phyloP scores from a whole-genome alignment of 1,140 invertebrate genomes.

The Lycorma delicatula region DNA sequence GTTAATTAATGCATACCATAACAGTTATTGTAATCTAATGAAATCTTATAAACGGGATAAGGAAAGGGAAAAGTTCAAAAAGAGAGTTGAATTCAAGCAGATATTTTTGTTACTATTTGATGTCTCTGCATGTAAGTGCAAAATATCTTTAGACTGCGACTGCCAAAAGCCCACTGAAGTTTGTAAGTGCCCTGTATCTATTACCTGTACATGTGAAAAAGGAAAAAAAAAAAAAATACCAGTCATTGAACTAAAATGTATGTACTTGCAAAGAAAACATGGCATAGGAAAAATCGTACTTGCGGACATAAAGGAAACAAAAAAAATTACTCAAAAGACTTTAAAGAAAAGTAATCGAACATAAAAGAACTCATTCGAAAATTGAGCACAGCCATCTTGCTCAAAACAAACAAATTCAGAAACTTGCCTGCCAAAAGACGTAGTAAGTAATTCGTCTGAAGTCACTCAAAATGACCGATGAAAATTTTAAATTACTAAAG shows the following conservation, averaged over 20 bases:
- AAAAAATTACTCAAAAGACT: conserved; percentile 1
- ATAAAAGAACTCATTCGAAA: background rate
- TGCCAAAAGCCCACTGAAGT: background rate
- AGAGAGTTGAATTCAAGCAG: conserved; percentile 2
- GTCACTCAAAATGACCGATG: background rate
- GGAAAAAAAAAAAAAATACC: conserved; percentile 4
- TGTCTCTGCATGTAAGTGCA: conserved; percentile 1
- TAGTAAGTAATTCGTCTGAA: background rate
- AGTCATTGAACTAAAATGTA: background rate
- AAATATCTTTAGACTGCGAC: background rate
- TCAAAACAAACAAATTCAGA: background rate
- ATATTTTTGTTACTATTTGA: conserved; percentile 2
- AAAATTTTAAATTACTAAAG: background rate
- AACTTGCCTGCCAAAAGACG: no score
- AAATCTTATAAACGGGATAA: conserved; percentile 1
- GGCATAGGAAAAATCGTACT: background rate
- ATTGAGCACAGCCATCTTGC: background rate
- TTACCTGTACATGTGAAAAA: conserved; percentile 4
- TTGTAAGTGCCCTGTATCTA: background rate
- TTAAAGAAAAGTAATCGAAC: background rate
- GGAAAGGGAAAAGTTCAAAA: conserved; percentile 1
- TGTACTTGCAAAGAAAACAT: conserved; percentile 7
- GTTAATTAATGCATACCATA: background rate
- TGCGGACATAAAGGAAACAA: background rate
- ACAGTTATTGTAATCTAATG: conserved; percentile 5